Percentiles rank a stretch among this genome's conserved stretches.
These are phyloP conservation scores for Diadema setosum DNA, from an alignment of 35 echinoderm and acorn worm species.

Conservation along the genomic window DNA sequence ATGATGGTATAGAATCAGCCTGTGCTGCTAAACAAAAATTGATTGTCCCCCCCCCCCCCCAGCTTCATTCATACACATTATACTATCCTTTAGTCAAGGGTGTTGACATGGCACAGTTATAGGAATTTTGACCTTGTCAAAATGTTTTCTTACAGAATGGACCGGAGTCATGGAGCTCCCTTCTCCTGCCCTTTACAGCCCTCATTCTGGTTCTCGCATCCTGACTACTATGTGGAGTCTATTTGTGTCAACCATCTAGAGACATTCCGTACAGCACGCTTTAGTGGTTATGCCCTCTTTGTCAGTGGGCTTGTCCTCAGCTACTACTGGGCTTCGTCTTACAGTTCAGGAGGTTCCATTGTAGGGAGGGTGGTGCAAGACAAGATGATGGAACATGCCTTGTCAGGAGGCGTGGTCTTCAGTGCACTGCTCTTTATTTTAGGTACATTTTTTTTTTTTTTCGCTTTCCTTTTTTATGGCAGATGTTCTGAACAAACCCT, in stretches of 20 bases:
- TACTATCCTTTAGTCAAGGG: too few species aligned
- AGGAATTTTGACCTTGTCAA: too few species aligned
- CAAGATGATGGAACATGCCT: slow-evolving; percentile 44
- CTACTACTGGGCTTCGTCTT: slow-evolving; percentile 33
- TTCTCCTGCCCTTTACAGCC: slow-evolving; percentile 64
- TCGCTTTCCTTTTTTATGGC: too few species aligned
- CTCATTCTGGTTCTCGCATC: slow-evolving; percentile 75
- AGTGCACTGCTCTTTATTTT: slow-evolving; percentile 76
- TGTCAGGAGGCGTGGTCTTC: slow-evolving; percentile 88
- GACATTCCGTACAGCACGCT: slow-evolving; percentile 66
- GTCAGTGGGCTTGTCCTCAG: slow-evolving; percentile 49
- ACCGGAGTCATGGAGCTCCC: slow-evolving; percentile 55
- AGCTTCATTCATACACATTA: too few species aligned
- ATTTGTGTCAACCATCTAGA: slow-evolving; percentile 71
- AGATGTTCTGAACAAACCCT: too few species aligned
- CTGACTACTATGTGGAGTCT: slow-evolving; percentile 94
- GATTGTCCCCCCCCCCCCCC: too few species aligned
- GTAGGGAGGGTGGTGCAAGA: background rate
- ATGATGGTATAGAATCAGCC: too few species aligned
- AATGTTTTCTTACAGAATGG: slow-evolving; percentile 65
- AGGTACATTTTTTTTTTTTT: too few species aligned
- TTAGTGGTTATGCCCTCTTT: slow-evolving; percentile 51
- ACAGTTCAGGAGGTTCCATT: background rate
- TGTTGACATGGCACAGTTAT: too few species aligned
- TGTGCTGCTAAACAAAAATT: too few species aligned